phyloP scores from a whole-genome alignment of 2,113 vertebrate species.

The Bostrychus sinensis region DNA sequence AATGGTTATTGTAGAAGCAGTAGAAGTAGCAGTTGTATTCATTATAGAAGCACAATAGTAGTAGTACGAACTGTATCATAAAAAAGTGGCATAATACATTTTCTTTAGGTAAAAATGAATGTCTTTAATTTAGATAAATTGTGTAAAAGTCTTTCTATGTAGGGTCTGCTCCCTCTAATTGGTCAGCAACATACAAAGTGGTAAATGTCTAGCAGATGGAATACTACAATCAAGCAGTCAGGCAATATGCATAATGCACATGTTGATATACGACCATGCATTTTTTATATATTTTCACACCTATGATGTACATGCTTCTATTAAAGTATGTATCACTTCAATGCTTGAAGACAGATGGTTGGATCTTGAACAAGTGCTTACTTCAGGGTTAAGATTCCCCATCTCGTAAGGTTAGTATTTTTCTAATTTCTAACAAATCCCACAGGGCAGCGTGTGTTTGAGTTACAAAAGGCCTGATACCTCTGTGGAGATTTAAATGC shows the following conservation, averaged over 20 bases:
- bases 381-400: slow-evolving; percentile 4
- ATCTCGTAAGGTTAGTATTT: neutral
- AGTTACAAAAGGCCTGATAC: slow-evolving; percentile 55
- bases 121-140: no score
- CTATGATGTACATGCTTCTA: neutral
- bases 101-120: no score
- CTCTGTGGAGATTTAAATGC: slow-evolving; percentile 59
- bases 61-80: no score
- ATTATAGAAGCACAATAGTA: no score
- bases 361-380: neutral
- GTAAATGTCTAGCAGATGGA: slow-evolving; percentile 1
- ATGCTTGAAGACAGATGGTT: neutral
- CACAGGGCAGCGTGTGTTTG: slow-evolving; percentile 50
- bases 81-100: no score
- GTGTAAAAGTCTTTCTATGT: neutral
- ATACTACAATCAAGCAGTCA: neutral
- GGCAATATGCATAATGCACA: neutral
- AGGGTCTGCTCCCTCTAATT: neutral
- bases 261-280: neutral
- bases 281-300: neutral
- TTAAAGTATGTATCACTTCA: neutral
- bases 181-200: neutral
- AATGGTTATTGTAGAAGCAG: no score
- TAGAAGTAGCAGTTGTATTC: no score
- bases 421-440: slow-evolving; percentile 53